phyloP scores from a whole-genome alignment of 1,140 invertebrate species.

The Drosophila albomicans region DNA sequence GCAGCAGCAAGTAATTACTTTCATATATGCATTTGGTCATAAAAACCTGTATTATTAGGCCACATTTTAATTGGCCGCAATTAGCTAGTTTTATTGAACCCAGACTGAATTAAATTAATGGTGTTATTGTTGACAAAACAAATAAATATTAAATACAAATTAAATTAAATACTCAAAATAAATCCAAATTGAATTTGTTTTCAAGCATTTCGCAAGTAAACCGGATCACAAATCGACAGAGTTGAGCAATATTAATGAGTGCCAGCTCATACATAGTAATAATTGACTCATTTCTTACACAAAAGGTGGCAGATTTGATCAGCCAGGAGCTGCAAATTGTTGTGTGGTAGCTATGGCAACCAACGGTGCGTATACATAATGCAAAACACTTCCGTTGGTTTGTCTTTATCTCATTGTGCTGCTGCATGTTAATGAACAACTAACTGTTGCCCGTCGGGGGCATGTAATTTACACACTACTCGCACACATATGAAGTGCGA shows the following conservation, averaged over 20 bases:
- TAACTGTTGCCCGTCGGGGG: background rate
- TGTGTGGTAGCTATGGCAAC: background rate
- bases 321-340: constrained; percentile 11
- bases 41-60: background rate
- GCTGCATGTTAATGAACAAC: constrained; percentile 40
- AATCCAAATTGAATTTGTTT: background rate
- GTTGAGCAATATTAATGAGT: background rate
- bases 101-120: background rate
- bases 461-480: constrained; percentile 31
- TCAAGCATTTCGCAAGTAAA: background rate
- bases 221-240: background rate
- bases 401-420: constrained; percentile 24
- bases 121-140: background rate
- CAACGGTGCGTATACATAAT: constrained; percentile 67
- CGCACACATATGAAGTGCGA: background rate
- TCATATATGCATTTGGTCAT: background rate
- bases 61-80: background rate
- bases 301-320: background rate
- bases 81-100: background rate
- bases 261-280: background rate
- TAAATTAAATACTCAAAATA: background rate
- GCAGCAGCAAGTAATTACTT: background rate
- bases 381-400: constrained; percentile 30
- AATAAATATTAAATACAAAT: background rate
- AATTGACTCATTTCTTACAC: background rate